Conservation (phyloP, 1,140 invertebrate species). For the Lepidurus arcticus region DNA sequence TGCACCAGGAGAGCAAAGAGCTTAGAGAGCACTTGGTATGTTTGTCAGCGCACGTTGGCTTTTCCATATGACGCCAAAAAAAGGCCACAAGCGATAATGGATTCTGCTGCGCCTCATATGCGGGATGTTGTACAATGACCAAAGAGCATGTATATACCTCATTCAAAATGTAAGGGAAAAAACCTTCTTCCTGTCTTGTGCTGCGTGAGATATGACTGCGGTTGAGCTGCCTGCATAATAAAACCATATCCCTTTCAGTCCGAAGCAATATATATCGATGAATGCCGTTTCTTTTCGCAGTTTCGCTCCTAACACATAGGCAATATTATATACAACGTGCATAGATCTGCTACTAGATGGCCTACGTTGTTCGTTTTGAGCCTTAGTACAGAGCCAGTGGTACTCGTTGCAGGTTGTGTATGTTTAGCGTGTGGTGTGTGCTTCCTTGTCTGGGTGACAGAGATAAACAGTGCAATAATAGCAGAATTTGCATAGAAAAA, state of each 20-base stretch:
- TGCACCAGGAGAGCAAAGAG: background rate
- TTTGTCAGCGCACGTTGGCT: background rate
- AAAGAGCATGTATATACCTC: background rate
- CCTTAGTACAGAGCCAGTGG: too few species aligned
- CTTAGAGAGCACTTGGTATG: background rate
- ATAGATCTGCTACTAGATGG: too few species aligned
- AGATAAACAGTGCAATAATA: too few species aligned
- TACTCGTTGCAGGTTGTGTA: too few species aligned
- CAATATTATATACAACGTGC: background rate
- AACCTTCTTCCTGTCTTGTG: background rate
- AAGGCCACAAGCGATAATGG: slow-evolving; percentile 13
- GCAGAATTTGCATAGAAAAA: too few species aligned
- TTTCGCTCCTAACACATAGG: background rate
- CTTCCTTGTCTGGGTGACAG: too few species aligned
- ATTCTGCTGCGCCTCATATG: background rate
- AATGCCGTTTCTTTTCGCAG: background rate
- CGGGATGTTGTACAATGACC: background rate
- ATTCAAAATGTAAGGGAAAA: background rate
- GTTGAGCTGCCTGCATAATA: background rate
- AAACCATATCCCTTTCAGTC: background rate
- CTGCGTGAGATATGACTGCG: background rate
- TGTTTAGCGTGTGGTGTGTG: too few species aligned
- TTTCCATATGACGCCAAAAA: slow-evolving; percentile 3
- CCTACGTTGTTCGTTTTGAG: too few species aligned
- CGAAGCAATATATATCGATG: background rate